Conservation (phyloP, 2,797 vertebrate genomes). For the Megalops cyprinoides region DNA sequence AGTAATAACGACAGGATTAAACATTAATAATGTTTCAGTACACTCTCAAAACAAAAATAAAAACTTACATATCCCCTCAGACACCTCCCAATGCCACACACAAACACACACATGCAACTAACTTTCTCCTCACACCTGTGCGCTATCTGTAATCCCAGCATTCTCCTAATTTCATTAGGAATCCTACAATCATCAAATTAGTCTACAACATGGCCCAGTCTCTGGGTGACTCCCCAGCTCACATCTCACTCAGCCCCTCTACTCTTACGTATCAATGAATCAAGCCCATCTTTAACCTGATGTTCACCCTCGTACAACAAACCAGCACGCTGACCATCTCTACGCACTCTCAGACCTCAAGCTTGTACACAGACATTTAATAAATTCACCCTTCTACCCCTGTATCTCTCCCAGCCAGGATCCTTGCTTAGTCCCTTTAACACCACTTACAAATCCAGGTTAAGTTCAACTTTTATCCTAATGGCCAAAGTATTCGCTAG, state of each 20-base stretch:
- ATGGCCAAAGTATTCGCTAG: too few species aligned
- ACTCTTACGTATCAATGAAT: slow-evolving; percentile 33
- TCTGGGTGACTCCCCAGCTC: neutral
- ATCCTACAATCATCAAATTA: neutral
- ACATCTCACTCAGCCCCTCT: slow-evolving; percentile 33
- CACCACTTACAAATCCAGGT: too few species aligned
- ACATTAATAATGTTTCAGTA: too few species aligned
- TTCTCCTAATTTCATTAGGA: neutral
- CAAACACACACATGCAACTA: slow-evolving; percentile 66
- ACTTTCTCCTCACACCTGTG: slow-evolving; percentile 54
- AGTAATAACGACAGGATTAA: too few species aligned
- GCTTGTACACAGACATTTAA: slow-evolving; percentile 48
- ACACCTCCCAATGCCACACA: slow-evolving; percentile 48
- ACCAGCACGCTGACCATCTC: slow-evolving; percentile 62
- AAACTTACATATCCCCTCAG: slow-evolving; percentile 51
- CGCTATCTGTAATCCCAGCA: slow-evolving; percentile 3
- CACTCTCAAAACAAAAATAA: slow-evolving; percentile 35
- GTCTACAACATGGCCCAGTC: neutral
- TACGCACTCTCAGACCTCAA: slow-evolving; percentile 58
- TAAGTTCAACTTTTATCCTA: too few species aligned
- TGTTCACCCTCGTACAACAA: slow-evolving; percentile 42
- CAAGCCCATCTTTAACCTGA: slow-evolving; percentile 48
- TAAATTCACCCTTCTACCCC: slow-evolving; percentile 30
- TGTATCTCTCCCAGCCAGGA: too few species aligned
- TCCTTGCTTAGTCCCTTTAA: too few species aligned